Base-by-base conservation (phyloP, 2,888 invertebrate genomes). In the Uloborus plumipes region DNA sequence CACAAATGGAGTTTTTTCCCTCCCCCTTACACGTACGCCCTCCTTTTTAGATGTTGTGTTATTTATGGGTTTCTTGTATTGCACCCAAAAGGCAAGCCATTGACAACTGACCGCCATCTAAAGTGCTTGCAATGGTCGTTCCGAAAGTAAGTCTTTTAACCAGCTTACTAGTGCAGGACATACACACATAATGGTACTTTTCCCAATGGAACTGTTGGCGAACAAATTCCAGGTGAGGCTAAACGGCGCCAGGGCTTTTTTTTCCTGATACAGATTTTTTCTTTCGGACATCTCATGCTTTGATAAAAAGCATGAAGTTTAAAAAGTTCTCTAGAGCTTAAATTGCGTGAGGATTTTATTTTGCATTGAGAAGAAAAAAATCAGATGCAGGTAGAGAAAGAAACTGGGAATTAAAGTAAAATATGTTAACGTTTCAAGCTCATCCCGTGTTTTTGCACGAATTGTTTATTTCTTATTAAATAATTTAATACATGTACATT, bases 41-140 rank as follows among this genome's bases (percentile, higher is more conserved):
- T 67, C 31, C 66, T 75, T 61, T 71, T 66, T 49, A 64, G 67
- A 73, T 61, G 73, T 50, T 65, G 49, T 80, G 67, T 80, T 80
- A 73, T 80, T 80, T 69, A 80, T 69, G 73, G 53, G 73, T 61
- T 67, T 62, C 58, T 62, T 67, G 73, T 69, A 80, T 69, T 47
- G 67, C 79, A 47, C 62, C 73, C 73, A 69, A 73, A 73, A 67
- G 79, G 79, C 73, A 80, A 73, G 18, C 2, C 11, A 66, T 47
- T 73, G 79, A 73, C 73, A 80, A 73, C 69, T 80, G 79, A 67
- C 73, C 73, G 72, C 59, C 72, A 78, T 66, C 72, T 78, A 72
- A 78, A 78, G 78, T 72, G 72, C 78, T 78, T 59, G 72, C 66
- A 22, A 78, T 49, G 66, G 72, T 78, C 70, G 78, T 78, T 78